Base-by-base conservation (phyloP, 2,888 invertebrate species). In the Odontocolon sp. region DNA sequence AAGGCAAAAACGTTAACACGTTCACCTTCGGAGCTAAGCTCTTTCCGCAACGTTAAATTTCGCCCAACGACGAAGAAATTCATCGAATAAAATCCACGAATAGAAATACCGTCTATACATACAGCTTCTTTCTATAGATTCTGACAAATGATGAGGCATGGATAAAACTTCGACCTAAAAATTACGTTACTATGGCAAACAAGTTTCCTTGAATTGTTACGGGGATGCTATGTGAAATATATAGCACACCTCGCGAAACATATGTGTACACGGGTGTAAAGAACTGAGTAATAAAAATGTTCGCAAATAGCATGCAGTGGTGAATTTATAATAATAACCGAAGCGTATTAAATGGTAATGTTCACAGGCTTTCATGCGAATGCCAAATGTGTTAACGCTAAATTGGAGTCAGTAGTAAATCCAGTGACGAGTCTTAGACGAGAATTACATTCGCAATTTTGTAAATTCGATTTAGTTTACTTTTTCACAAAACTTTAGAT, bases 31-130 rank as follows among this genome's bases (percentile, higher is more conserved):
- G 31, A 28, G 38, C 36, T 11, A 40, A 31, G 14, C 23, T 45
- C 54, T 26, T 69, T 74, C 16, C 56, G 63, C 33, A 42, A 56
- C 40, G 54, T 64, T 69, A 56, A 69, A 74, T 63, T 64, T 50
- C 23, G 36, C 57, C 31, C 38, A 18, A 18, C 47, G 9, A 54
- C 23, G 23, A 42, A 8, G 16, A 9, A 73, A 36, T 33, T 63
- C 68, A 57, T 50, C 56, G 69, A 42, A 50, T 47, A 50, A 69
- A 64, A 69, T 57, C 56, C 40, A n/a, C 59, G 16, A 56, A 69
- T 56, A 42, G 56, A 57, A 63, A 71, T 56, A 16, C 9, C 4
- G 42, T 40, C 21, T 54, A 50, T 11, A 21, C 8, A 31, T 31
- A 28, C 33, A 45, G 16, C 11, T 45, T 45, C 33, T 26, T 16